Conservation (phyloP, 2,113 vertebrate genomes). For the Indri indri region DNA sequence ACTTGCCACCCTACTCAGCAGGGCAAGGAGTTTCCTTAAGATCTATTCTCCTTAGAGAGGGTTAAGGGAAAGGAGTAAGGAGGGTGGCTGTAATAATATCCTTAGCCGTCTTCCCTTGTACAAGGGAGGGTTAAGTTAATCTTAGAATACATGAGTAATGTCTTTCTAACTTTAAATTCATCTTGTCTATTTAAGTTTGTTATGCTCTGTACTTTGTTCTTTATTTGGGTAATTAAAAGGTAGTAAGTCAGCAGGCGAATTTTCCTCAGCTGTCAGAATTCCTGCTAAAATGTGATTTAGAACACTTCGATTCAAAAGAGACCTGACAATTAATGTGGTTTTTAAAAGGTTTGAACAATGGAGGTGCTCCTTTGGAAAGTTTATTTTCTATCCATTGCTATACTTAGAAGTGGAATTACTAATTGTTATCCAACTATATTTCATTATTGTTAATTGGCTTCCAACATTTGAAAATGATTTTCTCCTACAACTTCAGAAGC, state of each 20-base stretch:
- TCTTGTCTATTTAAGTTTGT: slow-evolving; percentile 36
- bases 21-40: background rate
- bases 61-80: background rate
- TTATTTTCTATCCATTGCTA: slow-evolving; percentile 61
- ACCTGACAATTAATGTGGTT: slow-evolving; percentile 62
- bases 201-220: slow-evolving; percentile 61
- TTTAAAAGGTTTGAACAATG: slow-evolving; percentile 56
- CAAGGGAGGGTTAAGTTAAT: background rate
- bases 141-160: slow-evolving; percentile 46
- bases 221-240: slow-evolving; percentile 66
- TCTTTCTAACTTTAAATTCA: slow-evolving; percentile 25
- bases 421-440: slow-evolving; percentile 75
- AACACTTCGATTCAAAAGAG: slow-evolving; percentile 24
- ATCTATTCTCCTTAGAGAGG: background rate
- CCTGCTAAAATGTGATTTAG: slow-evolving; percentile 63
- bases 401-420: slow-evolving; percentile 67
- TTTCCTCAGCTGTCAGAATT: slow-evolving; percentile 67
- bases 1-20: background rate
- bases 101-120: background rate
- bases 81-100: background rate
- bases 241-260: slow-evolving; percentile 64
- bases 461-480: slow-evolving; percentile 70
- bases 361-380: slow-evolving; percentile 66
- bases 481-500: slow-evolving; percentile 55
- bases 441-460: slow-evolving; percentile 78